A percentile compares a stretch with the other conserved stretches of the same genome.
Conservation (phyloP, 2,797 vertebrate species). For the Lithobates sylvaticus region DNA sequence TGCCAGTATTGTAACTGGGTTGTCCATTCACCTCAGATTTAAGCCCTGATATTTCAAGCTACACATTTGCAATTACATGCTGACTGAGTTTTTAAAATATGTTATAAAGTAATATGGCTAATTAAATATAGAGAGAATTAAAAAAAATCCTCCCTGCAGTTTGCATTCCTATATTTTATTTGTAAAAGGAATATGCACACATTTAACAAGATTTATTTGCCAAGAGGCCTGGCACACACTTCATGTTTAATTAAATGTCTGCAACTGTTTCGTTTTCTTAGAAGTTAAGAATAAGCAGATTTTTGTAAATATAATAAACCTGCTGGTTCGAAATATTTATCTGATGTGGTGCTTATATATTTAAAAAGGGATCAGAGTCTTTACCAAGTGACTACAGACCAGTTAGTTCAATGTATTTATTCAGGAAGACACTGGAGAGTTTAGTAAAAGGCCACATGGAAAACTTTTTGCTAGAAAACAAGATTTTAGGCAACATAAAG, state of each 20-base stretch:
- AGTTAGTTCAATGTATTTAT: too few relatives aligned
- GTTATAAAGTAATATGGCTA: conserved; percentile 25
- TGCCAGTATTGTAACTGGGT: background rate
- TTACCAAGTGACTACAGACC: too few relatives aligned
- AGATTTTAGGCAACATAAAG: too few relatives aligned
- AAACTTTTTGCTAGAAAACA: too few relatives aligned
- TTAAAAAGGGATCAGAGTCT: too few relatives aligned
- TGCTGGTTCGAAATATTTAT: conserved; percentile 23
- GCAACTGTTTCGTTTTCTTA: conserved; percentile 3
- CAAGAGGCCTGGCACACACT: conserved; percentile 19
- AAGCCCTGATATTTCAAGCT: conserved; percentile 8
- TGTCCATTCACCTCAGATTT: conserved; percentile 7
- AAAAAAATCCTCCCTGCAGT: conserved; percentile 11
- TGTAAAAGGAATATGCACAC: conserved; percentile 15
- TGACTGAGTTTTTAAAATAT: conserved; percentile 31
- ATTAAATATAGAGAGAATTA: conserved; percentile 22
- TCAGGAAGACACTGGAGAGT: too few relatives aligned
- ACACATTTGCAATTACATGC: conserved; percentile 23
- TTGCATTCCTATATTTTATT: conserved; percentile 41
- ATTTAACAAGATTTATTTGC: conserved; percentile 23
- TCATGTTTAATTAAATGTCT: conserved; percentile 42
- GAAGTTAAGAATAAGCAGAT: background rate
- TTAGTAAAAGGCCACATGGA: too few relatives aligned
- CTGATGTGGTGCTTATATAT: background rate
- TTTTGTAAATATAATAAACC: conserved; percentile 20